Conservation (phyloP, 2,797 vertebrate species). For the Nasua narica region DNA sequence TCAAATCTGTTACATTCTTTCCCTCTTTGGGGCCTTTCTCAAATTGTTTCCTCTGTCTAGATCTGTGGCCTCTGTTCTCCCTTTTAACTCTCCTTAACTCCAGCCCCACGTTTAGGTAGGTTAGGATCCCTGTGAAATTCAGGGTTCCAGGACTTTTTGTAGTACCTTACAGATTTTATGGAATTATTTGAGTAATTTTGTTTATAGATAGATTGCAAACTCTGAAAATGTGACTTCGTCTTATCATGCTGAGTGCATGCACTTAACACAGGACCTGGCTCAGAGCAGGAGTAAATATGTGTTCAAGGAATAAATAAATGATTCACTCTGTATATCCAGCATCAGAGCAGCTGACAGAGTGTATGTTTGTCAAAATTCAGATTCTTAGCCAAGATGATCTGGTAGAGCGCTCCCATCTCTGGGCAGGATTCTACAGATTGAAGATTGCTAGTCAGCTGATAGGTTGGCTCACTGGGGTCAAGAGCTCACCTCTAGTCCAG, state of each 20-base stretch:
- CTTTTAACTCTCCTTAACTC: background rate
- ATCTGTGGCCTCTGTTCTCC: background rate
- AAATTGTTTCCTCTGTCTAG: background rate
- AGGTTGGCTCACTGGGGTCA: background rate
- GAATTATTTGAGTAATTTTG: background rate
- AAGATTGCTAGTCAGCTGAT: background rate
- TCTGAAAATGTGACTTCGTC: background rate
- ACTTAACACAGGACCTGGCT: background rate
- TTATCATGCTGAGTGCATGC: background rate
- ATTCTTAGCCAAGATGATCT: background rate
- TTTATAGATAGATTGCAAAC: background rate
- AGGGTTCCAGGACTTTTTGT: background rate
- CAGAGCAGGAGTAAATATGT: background rate
- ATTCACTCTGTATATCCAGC: background rate
- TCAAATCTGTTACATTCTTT: background rate
- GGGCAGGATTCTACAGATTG: background rate
- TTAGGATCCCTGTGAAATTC: background rate
- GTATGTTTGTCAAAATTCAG: background rate
- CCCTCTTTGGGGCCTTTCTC: background rate
- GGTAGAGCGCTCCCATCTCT: background rate
- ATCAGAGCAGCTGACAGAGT: background rate
- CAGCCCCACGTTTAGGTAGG: background rate
- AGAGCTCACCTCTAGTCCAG: background rate
- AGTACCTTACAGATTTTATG: background rate
- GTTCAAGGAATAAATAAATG: background rate